Conservation (phyloP, 1,140 invertebrate species). For the Drosophila arawakana region DNA sequence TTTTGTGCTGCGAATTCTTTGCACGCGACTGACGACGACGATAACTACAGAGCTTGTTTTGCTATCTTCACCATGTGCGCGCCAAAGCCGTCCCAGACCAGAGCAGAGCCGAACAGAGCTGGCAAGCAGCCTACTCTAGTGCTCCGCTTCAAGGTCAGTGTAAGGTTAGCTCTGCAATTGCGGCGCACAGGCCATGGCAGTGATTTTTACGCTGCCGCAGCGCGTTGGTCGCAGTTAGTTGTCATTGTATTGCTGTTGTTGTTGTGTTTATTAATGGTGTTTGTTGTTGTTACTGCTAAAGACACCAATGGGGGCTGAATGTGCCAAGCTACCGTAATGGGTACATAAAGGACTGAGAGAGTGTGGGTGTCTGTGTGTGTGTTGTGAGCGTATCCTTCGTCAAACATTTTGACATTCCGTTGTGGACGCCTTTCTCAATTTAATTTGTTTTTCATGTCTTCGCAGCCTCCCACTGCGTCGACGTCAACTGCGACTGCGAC, state of each 20-base stretch:
- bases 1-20: constrained; percentile 43
- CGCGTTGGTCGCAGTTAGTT: constrained; percentile 45
- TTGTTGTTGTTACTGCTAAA: constrained; percentile 27
- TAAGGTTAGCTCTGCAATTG: constrained; percentile 72
- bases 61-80: constrained; percentile 49
- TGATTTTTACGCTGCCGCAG: constrained; percentile 55
- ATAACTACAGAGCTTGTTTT: constrained; percentile 48
- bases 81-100: constrained; percentile 32
- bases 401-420: constrained; percentile 37
- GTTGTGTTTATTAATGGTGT: constrained; percentile 19
- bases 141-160: constrained; percentile 76
- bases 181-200: constrained; percentile 68
- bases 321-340: constrained; percentile 54
- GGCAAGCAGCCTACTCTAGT: constrained; percentile 38
- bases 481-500: constrained; percentile 1
- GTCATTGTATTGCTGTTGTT: constrained; percentile 27
- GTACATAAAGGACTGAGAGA: constrained; percentile 15
- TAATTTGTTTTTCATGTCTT: constrained; percentile 43
- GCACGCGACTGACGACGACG: constrained; percentile 32
- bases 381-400: constrained; percentile 50
- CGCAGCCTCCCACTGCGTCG: constrained; percentile 47
- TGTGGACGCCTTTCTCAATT: constrained; percentile 34
- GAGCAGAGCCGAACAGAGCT: constrained; percentile 16
- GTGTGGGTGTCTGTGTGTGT: constrained; percentile 30
- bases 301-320: constrained; percentile 35